Conservation (phyloP, 2,113 vertebrate species). For the Pterocles gutturalis region DNA sequence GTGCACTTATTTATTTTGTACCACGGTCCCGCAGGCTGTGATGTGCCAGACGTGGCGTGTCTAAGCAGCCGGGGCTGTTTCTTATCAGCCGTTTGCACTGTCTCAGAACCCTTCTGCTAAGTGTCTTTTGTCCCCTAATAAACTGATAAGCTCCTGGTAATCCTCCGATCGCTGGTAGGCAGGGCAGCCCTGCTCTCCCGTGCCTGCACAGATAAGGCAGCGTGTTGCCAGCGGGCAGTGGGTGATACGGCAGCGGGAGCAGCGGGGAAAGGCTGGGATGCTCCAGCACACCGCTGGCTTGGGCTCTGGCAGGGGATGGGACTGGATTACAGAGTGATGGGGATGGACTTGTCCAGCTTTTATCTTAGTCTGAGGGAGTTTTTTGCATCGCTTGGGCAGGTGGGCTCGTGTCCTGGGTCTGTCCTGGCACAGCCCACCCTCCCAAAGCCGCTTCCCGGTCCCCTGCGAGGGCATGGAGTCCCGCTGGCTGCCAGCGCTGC, state of each 20-base stretch:
- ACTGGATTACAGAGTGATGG: accelerated
- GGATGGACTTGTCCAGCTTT: background rate
- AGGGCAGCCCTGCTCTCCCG: background rate
- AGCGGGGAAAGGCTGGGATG: background rate
- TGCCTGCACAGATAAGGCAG: constrained; percentile 42
- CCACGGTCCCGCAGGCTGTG: background rate
- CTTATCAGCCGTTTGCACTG: constrained; percentile 50
- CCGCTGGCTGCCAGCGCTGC: accelerated
- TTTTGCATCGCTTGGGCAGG: accelerated
- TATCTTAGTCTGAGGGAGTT: background rate
- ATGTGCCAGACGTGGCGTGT: background rate
- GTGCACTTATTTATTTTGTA: background rate
- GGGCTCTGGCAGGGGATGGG: background rate
- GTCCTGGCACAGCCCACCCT: accelerated
- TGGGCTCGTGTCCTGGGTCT: background rate
- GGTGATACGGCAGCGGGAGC: background rate
- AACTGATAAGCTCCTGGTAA: constrained; percentile 53
- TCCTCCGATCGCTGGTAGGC: constrained; percentile 1
- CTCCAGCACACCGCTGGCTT: background rate
- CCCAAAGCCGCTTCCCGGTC: accelerated
- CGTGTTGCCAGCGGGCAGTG: background rate
- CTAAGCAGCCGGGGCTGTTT: background rate
- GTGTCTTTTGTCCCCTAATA: constrained; percentile 56
- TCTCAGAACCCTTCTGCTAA: constrained; percentile 60
- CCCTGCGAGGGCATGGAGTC: background rate